Evolutionary conservation across 1,140 invertebrate species (phyloP), one percentile per base, ranked within the genome.

Genomic region (Anastrepha ludens): DNA sequence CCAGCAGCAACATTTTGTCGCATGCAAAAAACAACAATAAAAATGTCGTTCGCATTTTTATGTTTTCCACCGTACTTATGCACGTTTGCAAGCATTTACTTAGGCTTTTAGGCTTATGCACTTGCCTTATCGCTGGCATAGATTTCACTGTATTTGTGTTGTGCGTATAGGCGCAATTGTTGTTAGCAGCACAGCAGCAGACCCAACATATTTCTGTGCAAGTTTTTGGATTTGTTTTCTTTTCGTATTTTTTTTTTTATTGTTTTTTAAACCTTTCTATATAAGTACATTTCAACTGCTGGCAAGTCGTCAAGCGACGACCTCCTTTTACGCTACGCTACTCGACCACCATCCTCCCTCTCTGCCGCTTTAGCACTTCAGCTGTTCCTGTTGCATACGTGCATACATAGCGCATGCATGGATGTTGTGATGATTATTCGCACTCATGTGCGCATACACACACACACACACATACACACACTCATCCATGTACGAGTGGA

Each of bases 51-150:
- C 29, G 55, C 55, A 44, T 81, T 9, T n/a, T 50, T 81, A 8
- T 50, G 6, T 41, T 47, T 44, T 2, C 70, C 11, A n/a, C 20
- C 55, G 29, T 85, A 44, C 58, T 20, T 81, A 8, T 9, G 11
- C 58, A n/a, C 20, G n/a, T 50, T 55, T 81, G 55, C 7, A 41
- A 41, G 39, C 55, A 9, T 85, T 20, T 29, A 58, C 55, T 29
- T 2, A n/a, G 39, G 50, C 29, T 29, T 55, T 44, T 85, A 58
- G 55, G 81, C 59, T 50, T 85, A 11, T n/a, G 86, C 62, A 86
- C 62, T 62, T 86, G 85, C 85, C 74, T 81, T 81, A 81, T 81
- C 74, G 47, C 47, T 81, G 74, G 74, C 74, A 81, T 55, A 81
- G 74, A 81, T 81, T 81, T n/a, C 74, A n/a, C 20, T 29, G 47